A percentile compares a stretch with the other conserved stretches of the same genome.
phyloP scores from a whole-genome alignment of 2,113 vertebrate genomes.

The Todiramphus saurophagus region DNA sequence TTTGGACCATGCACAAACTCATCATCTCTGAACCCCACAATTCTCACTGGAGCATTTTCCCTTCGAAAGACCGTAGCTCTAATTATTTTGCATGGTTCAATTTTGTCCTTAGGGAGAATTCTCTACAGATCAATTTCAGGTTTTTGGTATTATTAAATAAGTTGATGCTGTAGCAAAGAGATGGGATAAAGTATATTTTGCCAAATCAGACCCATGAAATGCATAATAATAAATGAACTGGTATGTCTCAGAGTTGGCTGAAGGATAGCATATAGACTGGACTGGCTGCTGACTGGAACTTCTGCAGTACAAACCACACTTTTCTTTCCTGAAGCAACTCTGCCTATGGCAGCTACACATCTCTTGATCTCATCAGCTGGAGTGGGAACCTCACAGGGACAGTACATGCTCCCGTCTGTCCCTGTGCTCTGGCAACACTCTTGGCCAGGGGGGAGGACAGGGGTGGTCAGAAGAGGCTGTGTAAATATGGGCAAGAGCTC shows the following conservation, averaged over 20 bases:
- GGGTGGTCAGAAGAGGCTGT: neutral
- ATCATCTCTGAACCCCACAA: neutral
- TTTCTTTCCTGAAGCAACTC: neutral
- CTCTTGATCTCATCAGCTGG: neutral
- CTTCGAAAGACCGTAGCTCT: neutral
- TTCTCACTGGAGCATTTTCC: neutral
- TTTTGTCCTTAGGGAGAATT: neutral
- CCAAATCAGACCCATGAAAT: neutral
- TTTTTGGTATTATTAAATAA: neutral
- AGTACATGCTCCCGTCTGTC: accelerated
- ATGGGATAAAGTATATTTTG: neutral
- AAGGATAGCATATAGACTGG: neutral
- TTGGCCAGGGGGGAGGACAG: accelerated
- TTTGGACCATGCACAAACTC: neutral
- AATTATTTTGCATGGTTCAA: neutral
- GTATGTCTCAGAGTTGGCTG: neutral
- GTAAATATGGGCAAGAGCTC: neutral
- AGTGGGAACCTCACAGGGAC: neutral
- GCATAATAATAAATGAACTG: neutral
- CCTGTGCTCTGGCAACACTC: neutral
- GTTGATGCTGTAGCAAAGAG: neutral
- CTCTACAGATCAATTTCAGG: neutral
- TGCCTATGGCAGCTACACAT: neutral
- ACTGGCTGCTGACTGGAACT: neutral
- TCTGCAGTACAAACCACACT: neutral